Base-by-base conservation (phyloP, 2,888 invertebrate species). In the Cerceris ruficornis region DNA sequence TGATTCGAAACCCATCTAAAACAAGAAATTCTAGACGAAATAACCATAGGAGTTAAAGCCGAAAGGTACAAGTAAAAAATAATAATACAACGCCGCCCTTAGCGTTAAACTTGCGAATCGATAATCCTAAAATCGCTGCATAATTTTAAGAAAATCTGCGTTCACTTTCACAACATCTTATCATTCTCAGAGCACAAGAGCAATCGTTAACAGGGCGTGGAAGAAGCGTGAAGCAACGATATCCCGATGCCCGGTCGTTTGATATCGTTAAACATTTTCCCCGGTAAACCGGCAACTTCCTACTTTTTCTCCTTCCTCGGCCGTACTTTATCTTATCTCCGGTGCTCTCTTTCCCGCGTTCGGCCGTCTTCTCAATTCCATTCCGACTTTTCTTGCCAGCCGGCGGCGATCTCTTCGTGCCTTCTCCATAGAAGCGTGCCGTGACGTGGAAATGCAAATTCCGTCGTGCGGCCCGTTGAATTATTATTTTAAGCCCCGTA, bases 401-500 rank as follows among this genome's bases (percentile, higher is more conserved):
- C n/a, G 41, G n/a, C n/a, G 17, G 55, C 46, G 64, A 65, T 70
- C 50, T 77, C 68, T 54, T 50, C 68, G 66, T 64, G 65, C 46
- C 69, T 58, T 43, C 14, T 41, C 64, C 69, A 60, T 61, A 61
- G 83, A 76, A 79, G 77, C 82, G 80, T 84, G 83, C 78, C 80
- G 67, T 75, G 85, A 84, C 83, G 85, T 88, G 85, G 85, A 89
- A 88, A 89, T 90, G 89, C 88, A 88, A 89, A 90, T 89, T 80
- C 77, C 76, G 77, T 77, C 85, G 85, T 85, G 88, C 85, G 86
- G 87, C 88, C 86, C 86, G 87, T 88, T 88, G 88, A 89, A 90
- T 90, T 89, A 89, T 90, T 89, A 89, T 89, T 89, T 90, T 87
- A 89, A 89, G 84, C 85, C 87, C 88, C 86, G 86, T 88, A 89